Base-by-base conservation (phyloP, 2,888 invertebrate genomes). In the Sclerodermus sp. region DNA sequence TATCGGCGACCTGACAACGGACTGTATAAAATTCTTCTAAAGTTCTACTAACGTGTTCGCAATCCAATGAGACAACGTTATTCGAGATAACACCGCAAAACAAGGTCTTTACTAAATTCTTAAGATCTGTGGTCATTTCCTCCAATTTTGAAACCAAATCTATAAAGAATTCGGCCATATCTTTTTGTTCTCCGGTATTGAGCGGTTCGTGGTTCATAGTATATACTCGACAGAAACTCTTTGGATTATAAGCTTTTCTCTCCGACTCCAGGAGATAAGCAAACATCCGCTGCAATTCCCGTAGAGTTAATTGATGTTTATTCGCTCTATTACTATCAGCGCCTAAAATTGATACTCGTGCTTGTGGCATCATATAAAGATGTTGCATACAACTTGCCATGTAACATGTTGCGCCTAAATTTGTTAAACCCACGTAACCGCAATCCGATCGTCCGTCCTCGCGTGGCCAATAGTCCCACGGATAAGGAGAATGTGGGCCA, bases 351-450 rank as follows among this genome's bases (percentile, higher is more conserved):
- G 93, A 90, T 42, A 89, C 87, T 44, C 96, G 82, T 0, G 94
- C 93, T 71, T 92, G 91, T 4, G 96, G 96, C 89, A 96, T 94
- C 96, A 96, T 96, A 77, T 93, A 96, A 57, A 96, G 80, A 78
- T 96, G 96, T 77, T 96, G 96, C 87, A 96, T 92, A 71, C 96
- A 96, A 1, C 96, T 93, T 9, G 96, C 96, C 94, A 96, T 94
- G 79, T 96, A 96, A 76, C 96, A 96, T 1, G 96, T 96, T 18
- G 96, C 96, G 18, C 96, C 96, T 13, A 96, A 83, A 80, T 96
- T 96, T 0, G 95, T 94, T 3, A 96, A 82, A 0, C 96, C 96
- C 1, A 95, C 96, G 79, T 93, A 95, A 10, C 96, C 96, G 77
- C 94, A 95, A 70, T 93, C 93, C 0, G 95, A 91, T 1, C 96